Percentiles rank a stretch among this genome's conserved stretches.
Conservation (phyloP, 2,888 invertebrate genomes). For the Dendrolimus houi region DNA sequence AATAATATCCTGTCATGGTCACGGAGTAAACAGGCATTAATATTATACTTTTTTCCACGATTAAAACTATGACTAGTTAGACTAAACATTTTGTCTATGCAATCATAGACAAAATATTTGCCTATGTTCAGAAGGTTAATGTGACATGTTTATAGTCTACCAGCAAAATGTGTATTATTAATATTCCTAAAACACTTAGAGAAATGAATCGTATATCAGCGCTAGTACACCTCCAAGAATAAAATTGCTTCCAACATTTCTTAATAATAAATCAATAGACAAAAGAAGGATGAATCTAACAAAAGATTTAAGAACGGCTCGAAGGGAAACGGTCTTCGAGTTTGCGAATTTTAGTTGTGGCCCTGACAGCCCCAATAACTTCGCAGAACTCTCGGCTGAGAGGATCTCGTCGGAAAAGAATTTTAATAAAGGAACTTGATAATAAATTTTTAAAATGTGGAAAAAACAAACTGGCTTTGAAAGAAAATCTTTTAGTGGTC, state of each 20-base stretch:
- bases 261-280: neutral
- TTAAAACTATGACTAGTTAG: too few relatives aligned
- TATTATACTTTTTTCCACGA: too few relatives aligned
- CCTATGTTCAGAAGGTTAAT: too few relatives aligned
- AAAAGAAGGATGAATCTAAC: slow-evolving; percentile 1
- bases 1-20: too few relatives aligned
- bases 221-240: neutral
- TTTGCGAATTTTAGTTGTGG: slow-evolving; percentile 16
- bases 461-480: slow-evolving; percentile 13
- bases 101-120: too few relatives aligned
- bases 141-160: too few relatives aligned
- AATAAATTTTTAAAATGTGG: slow-evolving; percentile 19
- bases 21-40: too few relatives aligned
- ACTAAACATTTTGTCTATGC: too few relatives aligned
- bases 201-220: neutral
- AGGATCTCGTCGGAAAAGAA: neutral
- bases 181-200: too few relatives aligned
- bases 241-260: neutral
- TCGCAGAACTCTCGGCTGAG: slow-evolving; percentile 17
- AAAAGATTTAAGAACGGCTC: slow-evolving; percentile 7
- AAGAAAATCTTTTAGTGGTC: too few relatives aligned
- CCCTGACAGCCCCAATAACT: slow-evolving; percentile 27
- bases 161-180: too few relatives aligned
- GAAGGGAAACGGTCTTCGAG: slow-evolving; percentile 5
- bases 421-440: slow-evolving; percentile 18